phyloP scores from a whole-genome alignment of 1,140 invertebrate species.

The Camponotus floridanus region DNA sequence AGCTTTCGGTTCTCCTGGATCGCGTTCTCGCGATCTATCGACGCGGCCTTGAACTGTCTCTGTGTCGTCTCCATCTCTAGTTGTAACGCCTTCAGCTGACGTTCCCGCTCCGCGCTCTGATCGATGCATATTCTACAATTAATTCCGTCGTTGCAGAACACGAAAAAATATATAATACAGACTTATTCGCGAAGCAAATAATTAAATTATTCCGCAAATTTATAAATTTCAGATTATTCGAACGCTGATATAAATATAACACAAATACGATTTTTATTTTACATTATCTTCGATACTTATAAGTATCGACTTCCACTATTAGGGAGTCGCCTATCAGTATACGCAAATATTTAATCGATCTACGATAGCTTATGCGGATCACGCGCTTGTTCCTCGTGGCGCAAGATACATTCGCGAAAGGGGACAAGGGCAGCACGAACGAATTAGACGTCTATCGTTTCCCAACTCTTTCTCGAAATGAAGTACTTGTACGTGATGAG shows the following conservation, averaged over 20 bases:
- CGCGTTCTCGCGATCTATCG: conserved; percentile 87
- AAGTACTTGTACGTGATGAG: conserved; percentile 45
- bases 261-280: not conserved
- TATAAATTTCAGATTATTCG: no score
- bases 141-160: conserved; percentile 17
- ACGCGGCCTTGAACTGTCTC: conserved; percentile 86
- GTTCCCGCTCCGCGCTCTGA: conserved; percentile 80
- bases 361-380: conserved; percentile 54
- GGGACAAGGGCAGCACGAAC: conserved; percentile 68
- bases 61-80: conserved; percentile 87
- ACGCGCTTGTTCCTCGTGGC: conserved; percentile 50
- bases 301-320: not conserved
- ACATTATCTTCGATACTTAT: not conserved
- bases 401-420: conserved; percentile 63
- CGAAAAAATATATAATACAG: not conserved
- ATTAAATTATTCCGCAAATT: not conserved
- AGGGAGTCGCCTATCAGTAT: not conserved
- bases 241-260: no score
- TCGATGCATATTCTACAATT: conserved; percentile 79
- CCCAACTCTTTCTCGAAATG: conserved; percentile 32
- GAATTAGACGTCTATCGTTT: conserved; percentile 62
- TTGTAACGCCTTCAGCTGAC: conserved; percentile 83
- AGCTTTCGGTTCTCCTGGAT: conserved; percentile 88
- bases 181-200: not conserved
- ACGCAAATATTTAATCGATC: conserved; percentile 29